These are phyloP conservation scores for Erethizon dorsatum DNA, from an alignment of 2,797 vertebrate species.

Conservation along the genomic window DNA sequence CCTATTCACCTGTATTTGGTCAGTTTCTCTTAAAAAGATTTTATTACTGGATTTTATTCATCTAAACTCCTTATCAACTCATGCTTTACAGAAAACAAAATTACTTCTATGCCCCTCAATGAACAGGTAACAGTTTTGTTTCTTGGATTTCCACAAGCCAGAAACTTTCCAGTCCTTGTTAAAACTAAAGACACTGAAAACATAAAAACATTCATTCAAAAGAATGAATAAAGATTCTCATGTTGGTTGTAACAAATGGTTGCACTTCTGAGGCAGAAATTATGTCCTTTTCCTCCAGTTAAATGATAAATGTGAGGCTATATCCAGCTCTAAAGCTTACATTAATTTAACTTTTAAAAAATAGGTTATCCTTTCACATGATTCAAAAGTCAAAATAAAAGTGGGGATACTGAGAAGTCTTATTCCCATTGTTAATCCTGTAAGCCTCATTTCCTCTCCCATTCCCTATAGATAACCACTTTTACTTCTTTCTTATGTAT, in stretches of 20 bases:
- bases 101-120: conserved; percentile 10
- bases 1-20: background rate
- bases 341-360: conserved; percentile 15
- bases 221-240: conserved; percentile 8
- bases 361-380: background rate
- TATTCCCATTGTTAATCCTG: background rate
- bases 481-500: conserved; percentile 23
- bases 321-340: conserved; percentile 18
- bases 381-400: conserved; percentile 66
- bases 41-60: conserved; percentile 3
- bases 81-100: conserved; percentile 63
- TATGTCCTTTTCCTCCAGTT: conserved; percentile 8
- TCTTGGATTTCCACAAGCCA: conserved; percentile 51
- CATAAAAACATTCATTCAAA: conserved; percentile 47
- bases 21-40: conserved; percentile 61
- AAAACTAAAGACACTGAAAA: conserved; percentile 55
- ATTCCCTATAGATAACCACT: background rate
- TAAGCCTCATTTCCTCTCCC: background rate
- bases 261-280: background rate
- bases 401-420: background rate
- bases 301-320: background rate
- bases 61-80: conserved; percentile 31
- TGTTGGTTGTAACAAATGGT: conserved; percentile 40
- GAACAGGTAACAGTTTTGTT: conserved; percentile 35
- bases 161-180: conserved; percentile 22